A percentile compares a stretch with the other conserved stretches of the same genome.
Conservation (phyloP, 1,140 invertebrate species). For the Phocides pigmalion region DNA sequence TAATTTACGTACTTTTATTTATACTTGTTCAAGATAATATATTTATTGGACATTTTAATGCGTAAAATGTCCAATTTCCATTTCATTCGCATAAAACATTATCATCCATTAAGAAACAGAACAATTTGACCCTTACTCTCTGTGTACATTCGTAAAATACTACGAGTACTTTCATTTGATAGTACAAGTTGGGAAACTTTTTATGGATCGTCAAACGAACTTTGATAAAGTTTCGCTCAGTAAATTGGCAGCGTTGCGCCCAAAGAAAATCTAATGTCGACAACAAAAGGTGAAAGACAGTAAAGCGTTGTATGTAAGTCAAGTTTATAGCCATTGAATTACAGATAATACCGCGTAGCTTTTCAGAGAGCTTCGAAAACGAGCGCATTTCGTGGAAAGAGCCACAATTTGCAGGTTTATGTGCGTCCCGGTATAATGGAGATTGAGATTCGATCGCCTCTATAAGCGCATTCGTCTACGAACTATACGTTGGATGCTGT, state of each 20-base stretch:
- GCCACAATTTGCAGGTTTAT: constrained; percentile 24
- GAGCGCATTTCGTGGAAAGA: constrained; percentile 15
- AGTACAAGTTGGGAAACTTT: constrained; percentile 16
- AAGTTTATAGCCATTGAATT: constrained; percentile 27
- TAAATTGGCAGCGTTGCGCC: constrained; percentile 5
- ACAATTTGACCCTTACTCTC: not conserved
- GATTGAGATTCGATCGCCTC: constrained; percentile 7
- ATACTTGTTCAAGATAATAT: too few species aligned
- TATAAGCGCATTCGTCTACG: not conserved
- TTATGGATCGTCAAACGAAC: constrained; percentile 19
- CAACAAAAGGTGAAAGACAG: constrained; percentile 15
- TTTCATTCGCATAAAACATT: not conserved
- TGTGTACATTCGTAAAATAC: not conserved
- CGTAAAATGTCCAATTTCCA: not conserved
- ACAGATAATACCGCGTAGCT: constrained; percentile 13
- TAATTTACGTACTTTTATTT: too few species aligned
- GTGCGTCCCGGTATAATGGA: not conserved
- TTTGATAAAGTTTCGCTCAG: constrained; percentile 7
- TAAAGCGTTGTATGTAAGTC: constrained; percentile 12
- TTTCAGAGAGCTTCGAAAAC: constrained; percentile 1
- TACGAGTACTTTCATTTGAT: constrained; percentile 8
- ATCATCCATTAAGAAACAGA: not conserved
- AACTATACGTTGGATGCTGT: too few species aligned
- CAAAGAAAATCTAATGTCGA: constrained; percentile 12
- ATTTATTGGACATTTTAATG: too few species aligned